A percentile compares a stretch with the other conserved stretches of the same genome.
Evolutionary conservation across 2,797 vertebrate species (phyloP).

Genomic region (Enteromius unitaeniatus): DNA sequence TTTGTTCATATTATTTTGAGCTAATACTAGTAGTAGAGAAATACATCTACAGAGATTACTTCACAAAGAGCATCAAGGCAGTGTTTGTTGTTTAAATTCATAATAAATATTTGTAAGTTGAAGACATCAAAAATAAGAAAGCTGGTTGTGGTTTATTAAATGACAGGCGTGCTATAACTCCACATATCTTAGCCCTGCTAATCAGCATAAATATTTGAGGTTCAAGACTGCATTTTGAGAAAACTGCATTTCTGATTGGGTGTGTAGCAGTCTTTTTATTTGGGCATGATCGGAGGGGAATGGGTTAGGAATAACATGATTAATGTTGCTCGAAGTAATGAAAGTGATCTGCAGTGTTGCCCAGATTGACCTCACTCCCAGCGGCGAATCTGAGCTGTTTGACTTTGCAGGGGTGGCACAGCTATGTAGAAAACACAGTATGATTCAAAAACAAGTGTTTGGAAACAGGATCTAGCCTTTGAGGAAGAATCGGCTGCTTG

Average conservation of each 20-base stretch:
- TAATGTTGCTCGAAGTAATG: slow-evolving; percentile 58
- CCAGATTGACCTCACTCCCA: slow-evolving; percentile 38
- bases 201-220: not conserved
- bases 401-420: slow-evolving; percentile 4
- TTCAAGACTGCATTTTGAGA: slow-evolving; percentile 15
- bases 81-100: not conserved
- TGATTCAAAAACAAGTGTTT: slow-evolving; percentile 28
- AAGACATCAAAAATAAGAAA: not conserved
- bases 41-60: not conserved
- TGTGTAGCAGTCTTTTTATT: not conserved
- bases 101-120: not conserved
- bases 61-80: not conserved
- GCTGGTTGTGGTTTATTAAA: not conserved
- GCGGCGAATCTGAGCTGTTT: slow-evolving; percentile 35
- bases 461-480: slow-evolving; percentile 16
- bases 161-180: not conserved
- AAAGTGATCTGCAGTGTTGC: slow-evolving; percentile 49
- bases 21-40: not conserved
- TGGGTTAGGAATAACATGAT: slow-evolving; percentile 53
- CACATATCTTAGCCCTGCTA: not conserved
- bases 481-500: slow-evolving; percentile 6
- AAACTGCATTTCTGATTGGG: not conserved
- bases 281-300: slow-evolving; percentile 5
- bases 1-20: not conserved
- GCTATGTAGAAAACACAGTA: slow-evolving; percentile 21